Conservation (phyloP, 2,113 vertebrate species). For the Tetrax tetrax region DNA sequence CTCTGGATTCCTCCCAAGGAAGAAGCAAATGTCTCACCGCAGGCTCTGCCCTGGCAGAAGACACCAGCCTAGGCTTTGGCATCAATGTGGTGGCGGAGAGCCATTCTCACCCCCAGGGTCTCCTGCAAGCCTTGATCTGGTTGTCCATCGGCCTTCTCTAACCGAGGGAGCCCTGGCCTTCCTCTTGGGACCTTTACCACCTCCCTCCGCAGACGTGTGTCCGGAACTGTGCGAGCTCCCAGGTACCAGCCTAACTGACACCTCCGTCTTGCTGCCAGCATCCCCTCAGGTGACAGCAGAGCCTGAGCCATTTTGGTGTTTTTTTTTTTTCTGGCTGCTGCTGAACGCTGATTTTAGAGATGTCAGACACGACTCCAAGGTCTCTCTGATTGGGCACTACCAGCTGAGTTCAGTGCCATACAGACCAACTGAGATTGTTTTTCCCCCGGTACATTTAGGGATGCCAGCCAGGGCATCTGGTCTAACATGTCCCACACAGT, state of each 20-base stretch:
- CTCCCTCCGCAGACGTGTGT: background rate
- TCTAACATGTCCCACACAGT: background rate
- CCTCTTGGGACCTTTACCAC: background rate
- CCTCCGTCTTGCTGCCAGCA: background rate
- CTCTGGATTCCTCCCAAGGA: background rate
- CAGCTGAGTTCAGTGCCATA: background rate
- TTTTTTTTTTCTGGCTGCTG: too few relatives aligned
- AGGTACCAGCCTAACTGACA: background rate
- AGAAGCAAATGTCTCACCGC: background rate
- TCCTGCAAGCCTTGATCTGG: background rate
- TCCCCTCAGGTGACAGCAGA: background rate
- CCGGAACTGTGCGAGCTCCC: background rate
- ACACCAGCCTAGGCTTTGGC: background rate
- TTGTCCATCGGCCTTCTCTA: background rate
- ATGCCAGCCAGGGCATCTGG: background rate
- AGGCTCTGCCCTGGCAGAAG: background rate
- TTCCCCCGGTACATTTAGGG: background rate
- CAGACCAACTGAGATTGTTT: background rate
- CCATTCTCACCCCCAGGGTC: too few relatives aligned
- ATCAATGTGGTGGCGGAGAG: background rate
- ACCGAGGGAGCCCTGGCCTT: background rate
- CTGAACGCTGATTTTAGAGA: background rate
- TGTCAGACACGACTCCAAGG: background rate
- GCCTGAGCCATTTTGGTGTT: too few relatives aligned
- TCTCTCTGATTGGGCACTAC: background rate